phyloP scores from a whole-genome alignment of 2,113 vertebrate species.

The Agapornis roseicollis region DNA sequence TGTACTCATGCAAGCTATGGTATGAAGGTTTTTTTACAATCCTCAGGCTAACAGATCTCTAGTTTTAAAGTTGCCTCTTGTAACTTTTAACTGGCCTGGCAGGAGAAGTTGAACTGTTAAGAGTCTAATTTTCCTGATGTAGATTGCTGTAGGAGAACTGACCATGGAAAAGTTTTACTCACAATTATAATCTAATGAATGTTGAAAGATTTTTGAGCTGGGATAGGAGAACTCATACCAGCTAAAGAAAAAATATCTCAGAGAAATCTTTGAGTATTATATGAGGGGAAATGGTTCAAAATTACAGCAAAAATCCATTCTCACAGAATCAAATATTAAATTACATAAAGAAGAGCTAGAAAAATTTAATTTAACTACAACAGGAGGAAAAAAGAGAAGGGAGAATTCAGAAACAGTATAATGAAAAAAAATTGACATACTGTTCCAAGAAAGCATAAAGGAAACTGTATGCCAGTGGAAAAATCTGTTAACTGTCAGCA shows the following conservation, averaged over 20 bases:
- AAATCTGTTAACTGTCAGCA: neutral
- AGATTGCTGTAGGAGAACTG: neutral
- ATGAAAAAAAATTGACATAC: neutral
- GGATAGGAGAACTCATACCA: neutral
- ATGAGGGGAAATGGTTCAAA: neutral
- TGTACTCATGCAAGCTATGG: neutral
- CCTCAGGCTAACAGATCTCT: neutral
- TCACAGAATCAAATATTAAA: neutral
- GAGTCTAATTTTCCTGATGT: neutral
- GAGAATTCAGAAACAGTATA: neutral
- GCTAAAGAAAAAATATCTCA: neutral
- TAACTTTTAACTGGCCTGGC: neutral
- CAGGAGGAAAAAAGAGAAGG: neutral
- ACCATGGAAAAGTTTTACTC: neutral
- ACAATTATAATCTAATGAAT: neutral
- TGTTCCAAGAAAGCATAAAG: neutral
- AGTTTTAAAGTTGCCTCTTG: neutral
- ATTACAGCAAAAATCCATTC: conserved; percentile 17
- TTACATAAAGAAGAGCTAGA: neutral
- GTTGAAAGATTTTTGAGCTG: neutral
- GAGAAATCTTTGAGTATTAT: neutral
- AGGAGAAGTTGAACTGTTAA: neutral
- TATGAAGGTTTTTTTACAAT: neutral
- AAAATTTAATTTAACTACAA: neutral
- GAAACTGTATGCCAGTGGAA: neutral